Conservation (phyloP, 2,888 invertebrate species). For the Margaritifera margaritifera region DNA sequence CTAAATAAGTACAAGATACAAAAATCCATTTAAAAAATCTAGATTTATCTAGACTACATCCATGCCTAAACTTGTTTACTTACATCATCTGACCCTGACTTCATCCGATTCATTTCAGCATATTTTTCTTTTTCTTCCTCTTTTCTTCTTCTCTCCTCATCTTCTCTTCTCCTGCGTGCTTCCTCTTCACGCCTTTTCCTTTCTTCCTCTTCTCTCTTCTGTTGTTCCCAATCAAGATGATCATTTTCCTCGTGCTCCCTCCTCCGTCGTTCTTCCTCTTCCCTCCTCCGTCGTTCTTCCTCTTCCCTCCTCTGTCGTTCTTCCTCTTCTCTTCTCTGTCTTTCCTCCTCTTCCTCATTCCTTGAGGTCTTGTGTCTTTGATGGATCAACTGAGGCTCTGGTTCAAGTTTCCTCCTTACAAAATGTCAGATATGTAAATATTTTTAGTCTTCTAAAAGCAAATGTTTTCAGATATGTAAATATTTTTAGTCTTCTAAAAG, state of each 20-base stretch:
- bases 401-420: slow-evolving; percentile 14
- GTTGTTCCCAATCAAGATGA: slow-evolving; percentile 20
- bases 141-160: slow-evolving; percentile 24
- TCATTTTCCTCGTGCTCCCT: slow-evolving; percentile 32
- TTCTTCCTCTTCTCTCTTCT: slow-evolving; percentile 34
- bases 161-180: slow-evolving; percentile 23
- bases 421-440: too few species aligned
- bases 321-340: slow-evolving; percentile 33
- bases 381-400: slow-evolving; percentile 17
- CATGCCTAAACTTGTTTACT: neutral
- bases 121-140: slow-evolving; percentile 32
- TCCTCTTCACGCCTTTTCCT: slow-evolving; percentile 37
- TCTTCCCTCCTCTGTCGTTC: slow-evolving; percentile 37
- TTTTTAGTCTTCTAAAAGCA: too few species aligned
- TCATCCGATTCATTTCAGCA: slow-evolving; percentile 30
- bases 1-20: too few species aligned
- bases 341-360: slow-evolving; percentile 5
- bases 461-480: too few species aligned
- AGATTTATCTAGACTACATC: too few species aligned
- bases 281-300: slow-evolving; percentile 29
- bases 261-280: slow-evolving; percentile 33
- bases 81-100: slow-evolving; percentile 47
- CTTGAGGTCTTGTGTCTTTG: slow-evolving; percentile 6
- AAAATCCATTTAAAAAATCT: too few species aligned
- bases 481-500: too few species aligned